Base-by-base conservation (phyloP, 2,113 vertebrate species). In the Prochilodus magdalenae region DNA sequence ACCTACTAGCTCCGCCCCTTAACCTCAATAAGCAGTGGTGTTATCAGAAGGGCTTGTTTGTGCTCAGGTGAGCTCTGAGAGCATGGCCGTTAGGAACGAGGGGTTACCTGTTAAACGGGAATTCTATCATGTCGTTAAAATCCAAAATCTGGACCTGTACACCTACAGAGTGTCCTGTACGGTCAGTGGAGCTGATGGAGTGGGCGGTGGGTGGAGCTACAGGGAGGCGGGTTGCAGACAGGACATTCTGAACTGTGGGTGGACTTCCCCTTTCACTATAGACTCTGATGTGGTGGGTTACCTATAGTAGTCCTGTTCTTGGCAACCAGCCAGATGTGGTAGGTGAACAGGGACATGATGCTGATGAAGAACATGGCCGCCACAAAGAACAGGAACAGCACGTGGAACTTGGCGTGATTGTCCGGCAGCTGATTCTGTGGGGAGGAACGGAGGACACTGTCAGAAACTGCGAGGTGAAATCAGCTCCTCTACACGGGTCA, bases 361-460 rank as follows among this genome's bases (percentile, higher is more conserved):
- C 98, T 99, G 94, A 99, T 96, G 92, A 97, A 98, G 93, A 99
- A 99, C 97, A 99, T 99, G 81, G 97, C 95, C 73, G 97, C 96
- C 92, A 98, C 97, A 89, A 99, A 99, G 91, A 99, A 99, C 80
- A 99, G 96, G 92, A 99, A 99, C 20, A 99, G 91, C 18, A 99
- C 93, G 10, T 99, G 98, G 96, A 99, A 99, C 91, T 99, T 98
- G 81, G 96, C 97, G 70, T 94, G 95, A 53, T 91, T 95, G 89
- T 96, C 92, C 70, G 87, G 89, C 85, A 96, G 91, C 89, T 97
- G 95, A 84, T 96, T 97, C 97, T 98, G 90, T 84, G 89, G 79
- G 89, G 87, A 88, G 85, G 69, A 47, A 44, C 27, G 3, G 18
- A 26, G n/a, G 59, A 75, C 4, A 20, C 24, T 70, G 36, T 78